Conservation (phyloP, 2,113 vertebrate species). For the Brienomyrus brachyistius region DNA sequence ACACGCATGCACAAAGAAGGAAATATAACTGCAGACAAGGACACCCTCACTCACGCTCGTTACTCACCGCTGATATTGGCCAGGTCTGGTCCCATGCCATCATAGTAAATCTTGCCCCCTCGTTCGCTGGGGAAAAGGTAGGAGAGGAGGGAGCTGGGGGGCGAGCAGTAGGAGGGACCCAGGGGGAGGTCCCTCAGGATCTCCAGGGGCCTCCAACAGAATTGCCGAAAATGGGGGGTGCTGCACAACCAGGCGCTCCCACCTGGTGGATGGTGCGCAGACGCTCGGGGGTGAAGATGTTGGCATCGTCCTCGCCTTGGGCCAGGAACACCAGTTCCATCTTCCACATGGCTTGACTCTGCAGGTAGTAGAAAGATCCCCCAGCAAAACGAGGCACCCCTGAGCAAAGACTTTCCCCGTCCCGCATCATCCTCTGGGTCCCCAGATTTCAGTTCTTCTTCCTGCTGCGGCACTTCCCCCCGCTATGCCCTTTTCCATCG, state of each 20-base stretch:
- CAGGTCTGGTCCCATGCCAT: slow-evolving; percentile 90
- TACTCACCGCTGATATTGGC: slow-evolving; percentile 85
- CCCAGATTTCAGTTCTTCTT: not conserved
- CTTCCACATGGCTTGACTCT: slow-evolving; percentile 87
- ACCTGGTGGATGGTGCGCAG: slow-evolving; percentile 83
- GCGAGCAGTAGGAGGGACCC: slow-evolving; percentile 85
- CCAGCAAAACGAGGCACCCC: slow-evolving; percentile 46
- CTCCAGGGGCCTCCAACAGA: slow-evolving; percentile 95
- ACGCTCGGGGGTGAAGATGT: slow-evolving; percentile 92
- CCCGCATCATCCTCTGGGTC: not conserved
- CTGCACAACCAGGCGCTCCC: slow-evolving; percentile 87
- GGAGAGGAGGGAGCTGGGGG: slow-evolving; percentile 86
- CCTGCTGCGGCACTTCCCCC: not conserved
- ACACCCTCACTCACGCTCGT: not conserved
- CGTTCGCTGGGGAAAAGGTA: slow-evolving; percentile 93
- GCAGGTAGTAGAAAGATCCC: slow-evolving; percentile 67
- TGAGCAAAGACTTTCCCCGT: slow-evolving; percentile 5
- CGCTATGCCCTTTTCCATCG: not conserved
- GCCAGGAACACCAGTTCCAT: slow-evolving; percentile 94
- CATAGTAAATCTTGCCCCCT: slow-evolving; percentile 91
- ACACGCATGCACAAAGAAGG: not conserved
- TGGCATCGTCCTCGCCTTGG: slow-evolving; percentile 73
- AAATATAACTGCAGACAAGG: not conserved
- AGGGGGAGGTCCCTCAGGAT: slow-evolving; percentile 82
- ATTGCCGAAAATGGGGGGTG: slow-evolving; percentile 83